Percentiles rank a stretch among this genome's conserved stretches.
Evolutionary conservation across 2,113 vertebrate species (phyloP).

Genomic region (Muntiacus muntjak): DNA sequence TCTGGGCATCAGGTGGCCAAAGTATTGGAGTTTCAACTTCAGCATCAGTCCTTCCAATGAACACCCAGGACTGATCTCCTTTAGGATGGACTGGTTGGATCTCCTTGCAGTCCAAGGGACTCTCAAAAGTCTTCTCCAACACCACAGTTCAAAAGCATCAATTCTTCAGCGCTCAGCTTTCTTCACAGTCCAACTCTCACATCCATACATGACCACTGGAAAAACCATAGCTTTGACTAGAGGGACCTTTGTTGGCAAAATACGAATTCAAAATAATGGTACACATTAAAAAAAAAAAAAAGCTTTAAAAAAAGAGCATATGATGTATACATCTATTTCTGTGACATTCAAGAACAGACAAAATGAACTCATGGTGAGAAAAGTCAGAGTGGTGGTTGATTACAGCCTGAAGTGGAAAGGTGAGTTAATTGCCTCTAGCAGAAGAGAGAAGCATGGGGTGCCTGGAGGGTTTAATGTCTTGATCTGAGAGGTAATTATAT

Average conservation of each 20-base stretch:
- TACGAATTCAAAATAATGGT: neutral
- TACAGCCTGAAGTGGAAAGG: neutral
- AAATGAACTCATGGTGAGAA: neutral
- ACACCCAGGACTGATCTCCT: neutral
- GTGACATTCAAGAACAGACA: neutral
- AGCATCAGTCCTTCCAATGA: neutral
- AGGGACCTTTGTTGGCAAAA: neutral
- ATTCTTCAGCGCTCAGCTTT: accelerated
- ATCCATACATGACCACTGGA: neutral
- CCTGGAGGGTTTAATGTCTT: neutral
- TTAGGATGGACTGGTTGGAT: neutral
- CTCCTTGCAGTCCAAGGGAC: neutral
- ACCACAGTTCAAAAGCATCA: neutral
- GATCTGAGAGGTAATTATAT: neutral
- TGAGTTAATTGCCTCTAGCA: no score
- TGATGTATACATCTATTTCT: neutral
- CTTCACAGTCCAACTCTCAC: neutral
- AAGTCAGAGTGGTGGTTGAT: neutral
- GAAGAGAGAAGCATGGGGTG: neutral
- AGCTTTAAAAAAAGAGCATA: neutral
- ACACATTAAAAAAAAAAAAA: neutral
- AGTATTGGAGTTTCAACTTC: neutral
- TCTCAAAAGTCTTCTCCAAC: neutral
- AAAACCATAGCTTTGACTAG: neutral
- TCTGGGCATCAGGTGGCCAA: neutral